Percentiles rank a stretch among this genome's conserved stretches.
Evolutionary conservation across 2,888 invertebrate species (phyloP).

Genomic region (Hemicrepidius hirtus): DNA sequence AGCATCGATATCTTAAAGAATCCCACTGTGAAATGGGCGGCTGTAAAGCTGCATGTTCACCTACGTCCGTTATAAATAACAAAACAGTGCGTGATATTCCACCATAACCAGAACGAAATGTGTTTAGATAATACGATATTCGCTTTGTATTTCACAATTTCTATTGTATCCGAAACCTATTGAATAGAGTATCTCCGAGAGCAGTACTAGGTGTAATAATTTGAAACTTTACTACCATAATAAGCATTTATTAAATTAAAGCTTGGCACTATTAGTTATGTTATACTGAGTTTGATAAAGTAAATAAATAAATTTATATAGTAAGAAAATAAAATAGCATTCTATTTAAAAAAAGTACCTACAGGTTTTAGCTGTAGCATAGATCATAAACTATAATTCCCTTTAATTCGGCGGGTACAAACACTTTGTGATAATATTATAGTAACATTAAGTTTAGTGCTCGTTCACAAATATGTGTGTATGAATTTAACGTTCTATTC

Average conservation of each 20-base stretch:
- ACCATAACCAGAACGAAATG: slow-evolving; percentile 35
- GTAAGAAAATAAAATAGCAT: no score
- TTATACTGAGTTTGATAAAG: no score
- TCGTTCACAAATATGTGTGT: no score
- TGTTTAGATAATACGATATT: slow-evolving; percentile 33
- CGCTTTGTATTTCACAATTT: slow-evolving; percentile 34
- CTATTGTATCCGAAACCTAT: slow-evolving; percentile 21
- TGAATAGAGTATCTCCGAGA: slow-evolving; percentile 7
- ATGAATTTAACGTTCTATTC: no score
- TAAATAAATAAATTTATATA: no score
- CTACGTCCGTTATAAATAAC: slow-evolving; percentile 45
- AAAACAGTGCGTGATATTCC: slow-evolving; percentile 48
- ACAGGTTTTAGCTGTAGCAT: no score
- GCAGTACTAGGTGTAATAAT: slow-evolving; percentile 6
- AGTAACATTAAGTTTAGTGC: no score
- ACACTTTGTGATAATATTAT: no score
- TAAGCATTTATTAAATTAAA: neutral
- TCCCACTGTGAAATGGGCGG: slow-evolving; percentile 42
- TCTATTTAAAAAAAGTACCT: no score
- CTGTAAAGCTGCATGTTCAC: slow-evolving; percentile 38
- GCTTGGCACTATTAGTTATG: neutral
- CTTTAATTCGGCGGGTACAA: no score
- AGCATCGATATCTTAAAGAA: slow-evolving; percentile 49
- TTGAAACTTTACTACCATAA: slow-evolving; percentile 5
- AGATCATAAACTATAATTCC: no score